Conservation (phyloP, 2,888 invertebrate species). For the Leucozona laternaria region DNA sequence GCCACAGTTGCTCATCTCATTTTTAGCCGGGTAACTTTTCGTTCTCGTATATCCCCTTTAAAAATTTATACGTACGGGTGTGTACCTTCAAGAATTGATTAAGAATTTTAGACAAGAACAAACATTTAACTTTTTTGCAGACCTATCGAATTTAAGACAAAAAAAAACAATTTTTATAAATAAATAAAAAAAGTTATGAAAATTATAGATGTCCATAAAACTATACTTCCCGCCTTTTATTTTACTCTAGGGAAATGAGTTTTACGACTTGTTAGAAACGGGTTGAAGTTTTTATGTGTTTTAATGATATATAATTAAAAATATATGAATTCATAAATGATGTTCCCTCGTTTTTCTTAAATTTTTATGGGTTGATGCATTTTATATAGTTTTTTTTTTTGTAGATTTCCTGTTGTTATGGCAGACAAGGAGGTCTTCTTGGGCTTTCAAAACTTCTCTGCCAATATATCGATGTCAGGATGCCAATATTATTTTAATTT, state of each 20-base stretch:
- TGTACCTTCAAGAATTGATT: background rate
- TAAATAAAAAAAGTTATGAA: background rate
- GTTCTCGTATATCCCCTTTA: too few relatives aligned
- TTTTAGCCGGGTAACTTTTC: too few relatives aligned
- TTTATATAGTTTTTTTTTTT: background rate
- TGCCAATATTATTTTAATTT: background rate
- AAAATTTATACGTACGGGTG: background rate
- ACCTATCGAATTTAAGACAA: background rate
- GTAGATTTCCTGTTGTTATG: background rate
- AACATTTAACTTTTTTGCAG: background rate
- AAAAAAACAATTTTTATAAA: background rate
- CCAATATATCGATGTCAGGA: background rate
- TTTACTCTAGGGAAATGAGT: slow-evolving; percentile 1
- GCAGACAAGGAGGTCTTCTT: background rate
- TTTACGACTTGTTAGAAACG: slow-evolving; percentile 17
- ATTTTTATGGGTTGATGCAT: background rate
- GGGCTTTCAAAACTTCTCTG: background rate
- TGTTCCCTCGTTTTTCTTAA: background rate
- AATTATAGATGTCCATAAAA: background rate
- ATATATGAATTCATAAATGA: background rate
- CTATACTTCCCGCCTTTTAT: background rate
- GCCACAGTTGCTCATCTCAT: too few relatives aligned
- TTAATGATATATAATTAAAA: slow-evolving; percentile 22
- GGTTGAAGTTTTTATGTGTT: slow-evolving; percentile 29
- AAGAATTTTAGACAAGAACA: too few relatives aligned